Evolutionary conservation across 2,113 vertebrate species (phyloP), one percentile per base, ranked within the genome.

Genomic region (Lasiurus borealis): DNA sequence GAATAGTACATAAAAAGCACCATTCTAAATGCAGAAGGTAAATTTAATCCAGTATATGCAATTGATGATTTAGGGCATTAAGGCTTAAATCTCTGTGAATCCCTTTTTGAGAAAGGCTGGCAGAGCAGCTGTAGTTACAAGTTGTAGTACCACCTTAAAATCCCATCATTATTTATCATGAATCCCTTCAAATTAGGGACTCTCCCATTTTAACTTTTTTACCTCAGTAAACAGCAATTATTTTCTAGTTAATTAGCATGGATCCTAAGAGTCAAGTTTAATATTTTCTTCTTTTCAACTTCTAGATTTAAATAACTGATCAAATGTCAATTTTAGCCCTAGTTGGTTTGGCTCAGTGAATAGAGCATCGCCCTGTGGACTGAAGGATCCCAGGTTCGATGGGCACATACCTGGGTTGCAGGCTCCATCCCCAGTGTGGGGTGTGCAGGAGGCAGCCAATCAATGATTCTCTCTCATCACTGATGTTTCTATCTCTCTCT

Each of bases 261-360:
- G 68, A 80, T 44, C 15, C 46, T 80, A 23, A 57, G 19, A 71
- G 50, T 81, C 13, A 80, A n/a, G 50, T 69, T 62, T 77, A 92
- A 18, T 81, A 34, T 50, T 90, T 76, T 66, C 15, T 87, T 95
- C 48, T 88, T 96, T 88, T 88, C 14, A 91, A 13, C 11, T 7
- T 12, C 18, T 81, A 71, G 52, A 72, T 91, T 88, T 94, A n/a
- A 93, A 77, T n/a, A 88, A 91, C 75, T 90, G 90, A 87, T 1
- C 18, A 83, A 93, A 83, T 83, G 21, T 82, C 44, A 48, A 50
- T 85, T 85, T 93, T 64, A 85, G 54, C 54, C 54, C 6, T 57
- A 19, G 19, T 19, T 21, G 19, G 54, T 57, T 57, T 57, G 54
- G 54, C 18, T 21, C 18, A 21, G 54, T 57, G 54, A 57, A 2